Percentiles rank a stretch among this genome's conserved stretches.
Evolutionary conservation across 2,888 invertebrate genomes (phyloP).

Genomic region (Chydorus sphaericus): DNA sequence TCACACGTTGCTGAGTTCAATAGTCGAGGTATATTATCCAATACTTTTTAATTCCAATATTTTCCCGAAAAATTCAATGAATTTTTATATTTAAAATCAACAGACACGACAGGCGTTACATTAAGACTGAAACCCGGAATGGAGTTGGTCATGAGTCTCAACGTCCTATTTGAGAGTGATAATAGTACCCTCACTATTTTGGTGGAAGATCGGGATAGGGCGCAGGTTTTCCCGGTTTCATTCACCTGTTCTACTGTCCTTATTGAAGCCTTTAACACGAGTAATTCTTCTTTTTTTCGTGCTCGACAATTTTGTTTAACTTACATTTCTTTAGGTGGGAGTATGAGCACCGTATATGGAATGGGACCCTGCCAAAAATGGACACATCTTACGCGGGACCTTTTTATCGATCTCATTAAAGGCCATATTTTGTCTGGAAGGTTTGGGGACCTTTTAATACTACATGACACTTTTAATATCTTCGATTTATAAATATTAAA

Average conservation of each 20-base stretch:
- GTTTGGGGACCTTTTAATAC: slow-evolving; percentile 15
- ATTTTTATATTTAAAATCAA: slow-evolving; percentile 25
- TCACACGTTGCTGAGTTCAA: slow-evolving; percentile 54
- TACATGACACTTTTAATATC: too few species aligned
- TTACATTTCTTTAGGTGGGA: too few species aligned
- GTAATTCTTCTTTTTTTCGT: slow-evolving; percentile 4
- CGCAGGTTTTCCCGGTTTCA: slow-evolving; percentile 60
- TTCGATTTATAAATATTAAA: too few species aligned
- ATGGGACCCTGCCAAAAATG: slow-evolving; percentile 46
- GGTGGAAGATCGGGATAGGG: slow-evolving; percentile 51
- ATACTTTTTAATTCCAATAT: too few species aligned
- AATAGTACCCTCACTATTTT: slow-evolving; percentile 71
- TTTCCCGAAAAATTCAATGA: too few species aligned
- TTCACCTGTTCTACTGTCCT: slow-evolving; percentile 60
- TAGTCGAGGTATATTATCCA: slow-evolving; percentile 35
- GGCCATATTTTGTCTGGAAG: slow-evolving; percentile 39
- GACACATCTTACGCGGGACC: slow-evolving; percentile 69
- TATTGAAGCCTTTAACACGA: slow-evolving; percentile 43
- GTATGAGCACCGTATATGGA: slow-evolving; percentile 41
- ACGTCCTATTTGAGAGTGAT: slow-evolving; percentile 43
- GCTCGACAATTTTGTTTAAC: slow-evolving; percentile 29
- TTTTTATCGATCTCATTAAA: slow-evolving; percentile 81
- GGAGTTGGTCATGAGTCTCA: slow-evolving; percentile 55
- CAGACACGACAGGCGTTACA: slow-evolving; percentile 26
- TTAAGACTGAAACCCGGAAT: slow-evolving; percentile 49